Evolutionary conservation across 2,113 vertebrate species (phyloP), one percentile per base, ranked within the genome.

Genomic region (Physeter macrocephalus): DNA sequence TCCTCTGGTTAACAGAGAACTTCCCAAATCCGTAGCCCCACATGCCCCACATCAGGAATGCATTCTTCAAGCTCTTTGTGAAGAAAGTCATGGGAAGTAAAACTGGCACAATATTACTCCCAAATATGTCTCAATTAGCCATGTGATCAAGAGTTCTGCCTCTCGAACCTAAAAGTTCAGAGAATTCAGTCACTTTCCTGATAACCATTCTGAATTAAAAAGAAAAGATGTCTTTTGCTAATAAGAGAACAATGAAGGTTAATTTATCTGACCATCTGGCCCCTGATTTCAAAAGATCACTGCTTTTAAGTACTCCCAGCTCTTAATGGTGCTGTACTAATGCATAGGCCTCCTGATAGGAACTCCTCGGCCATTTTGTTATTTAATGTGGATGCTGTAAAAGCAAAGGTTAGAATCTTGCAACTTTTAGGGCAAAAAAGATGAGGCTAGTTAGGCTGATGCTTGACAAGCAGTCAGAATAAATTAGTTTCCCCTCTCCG

Each of bases 401-500:
- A 95, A 96, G 93, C 43, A 83, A 31, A 98, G 95, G 96, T 94
- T 96, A 80, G 96, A 94, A 91, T 94, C 96, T 85, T 78, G 88
- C 95, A 98, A 95, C 90, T 95, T 91, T 92, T 1, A 46, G 94
- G 96, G 93, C 57, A 91, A 89, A 74, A 97, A 97, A 96, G 95
- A 86, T 41, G 3, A 98, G 96, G 97, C 17, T 95, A 86, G 59
- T 96, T 97, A 14, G 17, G 92, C 82, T 93, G 96, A 85, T 95
- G 92, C 91, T 97, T 97, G 98, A 98, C 98, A 97, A 97, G 95
- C 93, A 97, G 95, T 97, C 97, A 98, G 98, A 98, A 98, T 98
- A 98, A 98, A 98, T 98, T 92, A 96, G 87, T 54, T 34, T 84
- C 69, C 74, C 85, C 93, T 94, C 77, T 93, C 90, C 75, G 67